Percentiles rank a stretch among this genome's conserved stretches.
Evolutionary conservation across 1,140 invertebrate species (phyloP).

Genomic region (Drosophila neocordata): DNA sequence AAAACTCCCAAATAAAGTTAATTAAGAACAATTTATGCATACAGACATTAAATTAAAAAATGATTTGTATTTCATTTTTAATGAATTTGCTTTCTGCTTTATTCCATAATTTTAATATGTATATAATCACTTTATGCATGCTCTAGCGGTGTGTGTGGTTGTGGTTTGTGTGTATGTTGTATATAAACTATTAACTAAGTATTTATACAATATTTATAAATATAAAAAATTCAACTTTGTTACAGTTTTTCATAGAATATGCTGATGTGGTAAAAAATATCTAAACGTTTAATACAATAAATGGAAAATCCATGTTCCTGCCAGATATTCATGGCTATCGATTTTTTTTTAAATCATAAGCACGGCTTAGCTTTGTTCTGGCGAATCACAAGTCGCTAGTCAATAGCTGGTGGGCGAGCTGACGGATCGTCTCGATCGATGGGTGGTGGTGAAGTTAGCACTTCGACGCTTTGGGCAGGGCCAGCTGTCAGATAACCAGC

Average conservation of each 20-base stretch:
- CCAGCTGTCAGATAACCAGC: conserved; percentile 93
- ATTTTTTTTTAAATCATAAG: conserved; percentile 21
- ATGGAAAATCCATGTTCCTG: conserved; percentile 31
- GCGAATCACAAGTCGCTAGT: conserved; percentile 62
- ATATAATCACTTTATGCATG: conserved; percentile 80
- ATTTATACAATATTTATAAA: conserved; percentile 78
- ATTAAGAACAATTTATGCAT: no score
- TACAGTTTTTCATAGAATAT: conserved; percentile 62
- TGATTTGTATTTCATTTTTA: no score
- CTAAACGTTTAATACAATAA: conserved; percentile 76
- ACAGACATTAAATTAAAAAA: no score
- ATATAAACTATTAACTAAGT: conserved; percentile 67
- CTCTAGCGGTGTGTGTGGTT: conserved; percentile 58
- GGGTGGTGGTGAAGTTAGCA: conserved; percentile 91
- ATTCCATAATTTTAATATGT: conserved; percentile 65
- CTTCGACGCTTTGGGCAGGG: conserved; percentile 86
- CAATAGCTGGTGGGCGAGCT: conserved; percentile 66
- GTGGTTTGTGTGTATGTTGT: conserved; percentile 40
- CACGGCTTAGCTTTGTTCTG: conserved; percentile 34
- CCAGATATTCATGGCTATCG: conserved; percentile 32
- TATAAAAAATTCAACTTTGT: conserved; percentile 79
- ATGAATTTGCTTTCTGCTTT: conserved; percentile 59
- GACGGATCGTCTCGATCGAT: conserved; percentile 86
- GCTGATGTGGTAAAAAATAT: conserved; percentile 49
- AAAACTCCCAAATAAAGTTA: no score